Percentiles rank a stretch among this genome's conserved stretches.
These are phyloP conservation scores for Ptyas mucosa DNA, from an alignment of 2,113 vertebrate species.

Conservation along the genomic window DNA sequence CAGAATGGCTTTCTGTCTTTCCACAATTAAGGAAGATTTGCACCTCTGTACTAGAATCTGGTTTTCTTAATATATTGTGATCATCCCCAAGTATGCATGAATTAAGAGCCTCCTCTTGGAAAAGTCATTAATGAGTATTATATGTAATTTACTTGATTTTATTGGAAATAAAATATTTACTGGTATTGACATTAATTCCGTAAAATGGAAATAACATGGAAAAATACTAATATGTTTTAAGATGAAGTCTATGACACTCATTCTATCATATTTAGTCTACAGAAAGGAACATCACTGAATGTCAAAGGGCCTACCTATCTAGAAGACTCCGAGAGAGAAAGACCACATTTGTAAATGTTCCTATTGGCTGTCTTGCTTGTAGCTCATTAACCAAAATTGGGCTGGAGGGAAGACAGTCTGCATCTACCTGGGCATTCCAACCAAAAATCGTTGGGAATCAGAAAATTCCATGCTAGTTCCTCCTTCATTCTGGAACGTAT, in stretches of 20 bases:
- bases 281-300: too few species aligned
- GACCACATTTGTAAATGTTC: not conserved
- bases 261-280: not conserved
- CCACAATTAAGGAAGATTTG: not conserved
- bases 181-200: not conserved
- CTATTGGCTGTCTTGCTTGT: not conserved
- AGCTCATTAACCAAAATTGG: not conserved
- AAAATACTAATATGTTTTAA: not conserved
- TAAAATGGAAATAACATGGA: not conserved
- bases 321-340: not conserved
- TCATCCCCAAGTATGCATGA: not conserved
- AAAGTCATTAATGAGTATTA: not conserved
- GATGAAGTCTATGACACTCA: not conserved
- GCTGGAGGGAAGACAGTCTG: not conserved
- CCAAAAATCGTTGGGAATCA: not conserved
- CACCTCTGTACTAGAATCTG: not conserved
- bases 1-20: not conserved
- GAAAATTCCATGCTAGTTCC: not conserved
- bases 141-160: not conserved
- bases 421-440: not conserved
- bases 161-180: not conserved
- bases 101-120: not conserved
- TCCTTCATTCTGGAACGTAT: not conserved
- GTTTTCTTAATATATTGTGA: not conserved
- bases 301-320: not conserved